Evolutionary conservation across 2,888 invertebrate species (phyloP).

Genomic region (Nematopogon swammerdamellus): DNA sequence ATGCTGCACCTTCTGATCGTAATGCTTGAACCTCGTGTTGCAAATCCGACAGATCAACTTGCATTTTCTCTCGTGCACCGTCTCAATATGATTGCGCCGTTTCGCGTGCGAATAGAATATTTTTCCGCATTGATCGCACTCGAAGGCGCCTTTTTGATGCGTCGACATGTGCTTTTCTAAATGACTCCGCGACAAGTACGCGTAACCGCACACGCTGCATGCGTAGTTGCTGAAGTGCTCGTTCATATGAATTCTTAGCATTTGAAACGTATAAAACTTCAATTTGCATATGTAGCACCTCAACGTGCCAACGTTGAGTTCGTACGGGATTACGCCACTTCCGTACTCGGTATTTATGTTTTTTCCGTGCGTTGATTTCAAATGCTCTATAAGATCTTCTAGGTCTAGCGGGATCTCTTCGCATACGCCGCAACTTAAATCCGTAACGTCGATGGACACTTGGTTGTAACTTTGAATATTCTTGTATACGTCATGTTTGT

Average conservation of each 20-base stretch:
- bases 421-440: constrained; percentile 31
- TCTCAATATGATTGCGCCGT: constrained; percentile 28
- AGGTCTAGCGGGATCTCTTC: constrained; percentile 14
- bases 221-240: constrained; percentile 29
- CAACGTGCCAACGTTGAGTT: constrained; percentile 20
- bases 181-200: neutral
- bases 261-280: constrained; percentile 31
- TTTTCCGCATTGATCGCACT: constrained; percentile 20
- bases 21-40: constrained; percentile 30
- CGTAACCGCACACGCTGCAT: constrained; percentile 19
- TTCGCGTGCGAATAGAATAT: constrained; percentile 28
- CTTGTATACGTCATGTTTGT: constrained; percentile 18
- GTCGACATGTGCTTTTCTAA: neutral
- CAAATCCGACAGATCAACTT: constrained; percentile 34
- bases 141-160: neutral
- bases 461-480: constrained; percentile 30
- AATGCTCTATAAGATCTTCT: constrained; percentile 30
- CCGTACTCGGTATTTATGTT: constrained; percentile 24
- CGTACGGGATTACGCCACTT: constrained; percentile 35
- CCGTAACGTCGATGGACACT: constrained; percentile 33
- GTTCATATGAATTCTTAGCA: constrained; percentile 28
- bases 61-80: constrained; percentile 28
- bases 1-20: constrained; percentile 33
- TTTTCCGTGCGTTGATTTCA: constrained; percentile 28
- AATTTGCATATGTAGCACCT: constrained; percentile 36